Base-by-base conservation (phyloP, 2,888 invertebrate genomes). In the Chaetogeoica ovagalla region DNA sequence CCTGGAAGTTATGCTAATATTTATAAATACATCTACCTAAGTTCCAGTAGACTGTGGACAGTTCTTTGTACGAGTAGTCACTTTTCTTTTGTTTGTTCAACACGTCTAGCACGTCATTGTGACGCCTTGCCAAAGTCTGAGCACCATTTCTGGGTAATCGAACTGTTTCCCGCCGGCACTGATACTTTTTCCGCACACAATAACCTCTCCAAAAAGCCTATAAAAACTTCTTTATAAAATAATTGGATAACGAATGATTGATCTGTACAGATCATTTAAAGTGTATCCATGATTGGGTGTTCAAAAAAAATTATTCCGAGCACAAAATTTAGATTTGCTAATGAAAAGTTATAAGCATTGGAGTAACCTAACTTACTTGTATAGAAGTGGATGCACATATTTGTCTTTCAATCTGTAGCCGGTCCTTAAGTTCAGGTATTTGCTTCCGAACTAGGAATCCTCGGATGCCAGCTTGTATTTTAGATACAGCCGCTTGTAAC, bases 181-280 rank as follows among this genome's bases (percentile, higher is more conserved):
- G 55, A 43, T 71, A 71, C n/a, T 66, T 82, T 39, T 82, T 82
- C 6, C 82, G 73, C 8, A 77, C 55, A 2, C 39, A 43, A 30
- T 79, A 82, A 59, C 82, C 82, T 68, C 74, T 75, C 82, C 82
- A 82, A 74, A 55, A n/a, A 2, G 82, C 43, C 82, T 82, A 23
- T n/a, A 23, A 23, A 66, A 55, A 17, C 17, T 5, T 52, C 7
- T 11, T 59, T 69, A 23, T 17, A 43, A 55, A 37, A 30, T n/a
- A 39, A 30, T 7, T 1, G n/a, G 9, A 6, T 9, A 7, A 43
- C 43, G 8, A 43, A 43, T 7, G 43, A 7, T 43, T 43, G 43
- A 43, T 43, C 8, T 5, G 15, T 37, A 7, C 43, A 43, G 43
- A 43, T 43, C 9, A 7, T 43, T 43, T 43, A 9, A 9, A 43